Base-by-base conservation (phyloP, 1,140 invertebrate species). In the Agrypnia vestita region DNA sequence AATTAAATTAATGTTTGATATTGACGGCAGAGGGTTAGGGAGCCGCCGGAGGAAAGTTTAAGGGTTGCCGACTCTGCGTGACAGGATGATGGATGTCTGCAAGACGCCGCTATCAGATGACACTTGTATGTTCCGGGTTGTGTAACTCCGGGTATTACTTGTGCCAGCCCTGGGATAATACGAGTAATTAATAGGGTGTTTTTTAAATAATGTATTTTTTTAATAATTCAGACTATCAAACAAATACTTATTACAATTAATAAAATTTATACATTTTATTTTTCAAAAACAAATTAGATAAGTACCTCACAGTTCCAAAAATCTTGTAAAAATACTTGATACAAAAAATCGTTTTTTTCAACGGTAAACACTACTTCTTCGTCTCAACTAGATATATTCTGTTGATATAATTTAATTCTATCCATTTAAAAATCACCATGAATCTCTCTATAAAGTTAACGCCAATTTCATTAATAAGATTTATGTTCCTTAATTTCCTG, bases 31-130 rank as follows among this genome's bases (percentile, higher is more conserved):
- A 19, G 12, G 55, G 55, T 59, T 59, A 59, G 21, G 21, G 11
- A 59, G 11, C 55, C 17, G 55, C 55, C 15, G 17, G 25, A 15
- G 44, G 12, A 69, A 17, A 69, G 64, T 69, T 49, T 47, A 10
- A 69, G 64, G 44, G 35, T 46, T 21, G 64, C 64, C 12, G 44
- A 69, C 43, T 62, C 25, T 17, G 13, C 44, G 44, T 69, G 64
- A 69, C 64, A 69, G 64, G 43, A 69, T 69, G 44, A 69, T 69
- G 64, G 64, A 69, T 69, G 64, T 69, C 43, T 49, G 43, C 19
- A 69, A 69, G 64, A 69, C 62, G 62, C 35, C 11, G 62, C 44
- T 67, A 67, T 67, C 62, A 67, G 62, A 67, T 67, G 62, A 67
- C 64, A 69, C 64, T 47, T 47, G 46, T 49, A 13, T 69, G n/a